Evolutionary conservation across 30 jellyfish, hydroid and myxozoan species (phyloP).

Genomic region (Turritopsis rubra): DNA sequence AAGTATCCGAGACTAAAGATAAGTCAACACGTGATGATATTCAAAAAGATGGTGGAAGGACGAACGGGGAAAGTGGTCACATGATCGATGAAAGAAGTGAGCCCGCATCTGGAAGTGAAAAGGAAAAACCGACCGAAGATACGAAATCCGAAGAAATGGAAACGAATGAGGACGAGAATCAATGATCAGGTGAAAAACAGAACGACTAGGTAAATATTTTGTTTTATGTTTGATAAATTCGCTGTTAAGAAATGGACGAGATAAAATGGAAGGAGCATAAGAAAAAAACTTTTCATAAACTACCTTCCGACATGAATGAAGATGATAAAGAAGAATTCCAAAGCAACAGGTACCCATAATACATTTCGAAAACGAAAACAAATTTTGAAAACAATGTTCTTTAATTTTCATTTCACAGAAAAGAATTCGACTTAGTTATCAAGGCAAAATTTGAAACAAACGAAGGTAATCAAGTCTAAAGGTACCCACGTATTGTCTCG

Average conservation of each 20-base stretch:
- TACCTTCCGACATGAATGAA: neutral
- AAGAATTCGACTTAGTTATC: constrained; percentile 6
- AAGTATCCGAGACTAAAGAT: neutral
- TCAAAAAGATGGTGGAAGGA: neutral
- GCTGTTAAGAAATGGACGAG: neutral
- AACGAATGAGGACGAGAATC: neutral
- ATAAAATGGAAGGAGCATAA: neutral
- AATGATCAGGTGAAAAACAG: neutral
- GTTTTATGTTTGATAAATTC: neutral
- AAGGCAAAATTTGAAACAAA: constrained; percentile 3
- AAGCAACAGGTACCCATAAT: neutral
- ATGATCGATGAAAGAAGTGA: neutral
- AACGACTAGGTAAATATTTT: neutral
- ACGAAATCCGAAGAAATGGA: neutral
- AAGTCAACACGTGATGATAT: neutral
- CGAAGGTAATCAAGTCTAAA: constrained; percentile 15
- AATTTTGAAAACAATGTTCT: neutral
- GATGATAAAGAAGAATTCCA: neutral
- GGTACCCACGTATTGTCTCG: constrained; percentile 2
- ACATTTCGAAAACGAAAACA: neutral
- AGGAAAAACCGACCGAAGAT: neutral
- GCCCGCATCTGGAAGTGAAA: neutral
- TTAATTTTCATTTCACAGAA: constrained; percentile 14
- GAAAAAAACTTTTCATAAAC: neutral
- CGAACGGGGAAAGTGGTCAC: neutral